Percentiles rank a stretch among this genome's conserved stretches.
These are phyloP conservation scores for Antheraea pernyi DNA, from an alignment of 1,140 invertebrate genomes.

Conservation along the genomic window DNA sequence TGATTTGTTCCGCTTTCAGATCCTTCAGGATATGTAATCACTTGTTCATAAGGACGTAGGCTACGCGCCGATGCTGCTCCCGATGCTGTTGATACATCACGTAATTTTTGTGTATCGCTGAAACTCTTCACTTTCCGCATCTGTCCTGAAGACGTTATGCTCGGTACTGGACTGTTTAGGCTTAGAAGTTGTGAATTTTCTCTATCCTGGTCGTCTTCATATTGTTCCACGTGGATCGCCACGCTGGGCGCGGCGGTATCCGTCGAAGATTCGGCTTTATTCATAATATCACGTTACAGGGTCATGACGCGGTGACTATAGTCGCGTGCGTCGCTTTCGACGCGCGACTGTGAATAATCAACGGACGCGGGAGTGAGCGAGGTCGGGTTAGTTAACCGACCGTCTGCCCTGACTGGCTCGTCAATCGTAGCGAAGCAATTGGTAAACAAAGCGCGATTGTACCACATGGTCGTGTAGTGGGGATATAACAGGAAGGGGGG, in stretches of 20 bases:
- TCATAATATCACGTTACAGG: constrained; percentile 73
- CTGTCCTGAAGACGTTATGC: constrained; percentile 67
- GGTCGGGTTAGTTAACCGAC: constrained; percentile 59
- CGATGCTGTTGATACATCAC: constrained; percentile 66
- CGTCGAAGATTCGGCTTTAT: constrained; percentile 60
- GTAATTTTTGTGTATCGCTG: constrained; percentile 67
- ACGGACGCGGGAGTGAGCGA: constrained; percentile 53
- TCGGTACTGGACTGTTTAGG: constrained; percentile 50
- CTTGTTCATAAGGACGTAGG: constrained; percentile 70
- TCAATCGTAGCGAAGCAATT: constrained; percentile 74
- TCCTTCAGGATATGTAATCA: constrained; percentile 60
- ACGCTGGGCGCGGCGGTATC: constrained; percentile 62
- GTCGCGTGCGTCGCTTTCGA: constrained; percentile 62
- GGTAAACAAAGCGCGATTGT: constrained; percentile 71
- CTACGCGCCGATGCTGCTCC: constrained; percentile 69
- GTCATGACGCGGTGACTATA: constrained; percentile 64
- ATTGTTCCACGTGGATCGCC: constrained; percentile 64
- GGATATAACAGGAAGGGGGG: constrained; percentile 47
- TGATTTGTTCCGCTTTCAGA: constrained; percentile 75
- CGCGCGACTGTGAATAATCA: constrained; percentile 57
- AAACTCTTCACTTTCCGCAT: constrained; percentile 74
- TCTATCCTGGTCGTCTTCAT: constrained; percentile 54
- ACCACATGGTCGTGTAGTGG: constrained; percentile 42
- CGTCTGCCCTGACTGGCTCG: constrained; percentile 55
- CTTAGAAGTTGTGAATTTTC: constrained; percentile 58